Evolutionary conservation across 2,113 vertebrate genomes (phyloP).

Genomic region (Vimba vimba): DNA sequence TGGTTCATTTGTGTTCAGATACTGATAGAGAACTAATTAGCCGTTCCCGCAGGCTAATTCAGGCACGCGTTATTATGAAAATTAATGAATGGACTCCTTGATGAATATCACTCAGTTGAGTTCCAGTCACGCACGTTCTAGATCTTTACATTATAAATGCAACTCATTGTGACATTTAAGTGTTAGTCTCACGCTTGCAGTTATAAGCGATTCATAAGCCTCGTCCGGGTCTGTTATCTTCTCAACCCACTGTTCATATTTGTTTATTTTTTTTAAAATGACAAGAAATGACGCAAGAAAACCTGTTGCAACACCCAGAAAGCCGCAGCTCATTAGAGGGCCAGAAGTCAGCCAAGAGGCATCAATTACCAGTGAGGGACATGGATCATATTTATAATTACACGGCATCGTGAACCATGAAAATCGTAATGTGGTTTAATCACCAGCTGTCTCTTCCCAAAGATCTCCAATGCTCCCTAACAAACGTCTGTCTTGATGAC

Average conservation of each 20-base stretch:
- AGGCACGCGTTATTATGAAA: conserved; percentile 74
- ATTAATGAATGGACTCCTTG: conserved; percentile 48
- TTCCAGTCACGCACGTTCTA: not conserved
- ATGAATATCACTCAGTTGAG: conserved; percentile 44
- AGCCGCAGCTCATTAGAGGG: conserved; percentile 22
- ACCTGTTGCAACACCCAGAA: conserved; percentile 2
- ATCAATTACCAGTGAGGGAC: conserved; percentile 45
- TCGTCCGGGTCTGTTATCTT: not conserved
- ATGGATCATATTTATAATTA: conserved; percentile 50
- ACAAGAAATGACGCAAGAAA: not conserved
- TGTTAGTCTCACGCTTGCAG: not conserved
- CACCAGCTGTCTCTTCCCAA: not conserved
- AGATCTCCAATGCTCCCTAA: conserved; percentile 30
- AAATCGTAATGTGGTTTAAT: conserved; percentile 42
- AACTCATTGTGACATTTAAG: not conserved
- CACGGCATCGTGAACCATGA: conserved; percentile 8
- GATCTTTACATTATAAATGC: conserved; percentile 21
- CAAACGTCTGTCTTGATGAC: conserved; percentile 29
- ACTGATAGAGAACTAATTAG: conserved; percentile 79
- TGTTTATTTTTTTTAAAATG: conserved; percentile 2
- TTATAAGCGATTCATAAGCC: not conserved
- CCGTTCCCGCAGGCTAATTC: conserved; percentile 74
- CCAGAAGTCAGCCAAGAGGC: conserved; percentile 22
- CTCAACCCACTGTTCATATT: conserved; percentile 6
- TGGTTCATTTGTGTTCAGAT: conserved; percentile 68